Evolutionary conservation across 2,888 invertebrate genomes (phyloP), one percentile per base, ranked within the genome.

Genomic region (Pollenia labialis): DNA sequence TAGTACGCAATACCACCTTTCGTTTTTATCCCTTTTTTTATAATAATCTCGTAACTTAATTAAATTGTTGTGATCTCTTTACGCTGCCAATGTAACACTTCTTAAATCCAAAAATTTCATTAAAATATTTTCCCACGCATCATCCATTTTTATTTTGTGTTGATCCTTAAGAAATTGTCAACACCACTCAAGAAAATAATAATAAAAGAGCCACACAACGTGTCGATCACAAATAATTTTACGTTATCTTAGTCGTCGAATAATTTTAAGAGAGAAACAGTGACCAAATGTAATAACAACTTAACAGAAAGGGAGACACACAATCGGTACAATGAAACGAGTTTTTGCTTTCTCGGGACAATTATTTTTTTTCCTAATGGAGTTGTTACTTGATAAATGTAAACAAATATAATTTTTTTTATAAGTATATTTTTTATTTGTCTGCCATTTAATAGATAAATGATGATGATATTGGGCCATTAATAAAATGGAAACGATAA

Each of bases 401-500:
- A 83, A 83, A 83, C 83, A 83, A 77, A 83, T 58, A 60, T 8
- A 12, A 71, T 4, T 23, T 48, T 32, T 40, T 50, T 62, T 42
- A 42, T 62, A 32, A 23, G 10, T 60, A 32, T n/a, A 50, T 50
- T 46, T 77, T 82, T 75, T 76, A 76, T 82, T 76, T 82, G 82
- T 76, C 82, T 82, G 82, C 54, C 69, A 82, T 83, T 83, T 83
- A 83, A 83, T 77, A 77, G 76, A 83, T 46, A 68, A 68, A 83
- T 76, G 76, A 83, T 48, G 83, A 83, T 71, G 77, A 83, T 64
- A 83, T 72, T 66, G 77, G 40, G 56, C 54, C 69, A 71, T 71
- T 76, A 76, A 71, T 54, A 81, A 62, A 76, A 69, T 60, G 54
- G 46, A 76, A 77, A 71, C 69, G 62, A 82, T 69, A 82, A 82